These are phyloP conservation scores for Monochamus saltuarius DNA, from an alignment of 1,140 invertebrate species.

Conservation along the genomic window DNA sequence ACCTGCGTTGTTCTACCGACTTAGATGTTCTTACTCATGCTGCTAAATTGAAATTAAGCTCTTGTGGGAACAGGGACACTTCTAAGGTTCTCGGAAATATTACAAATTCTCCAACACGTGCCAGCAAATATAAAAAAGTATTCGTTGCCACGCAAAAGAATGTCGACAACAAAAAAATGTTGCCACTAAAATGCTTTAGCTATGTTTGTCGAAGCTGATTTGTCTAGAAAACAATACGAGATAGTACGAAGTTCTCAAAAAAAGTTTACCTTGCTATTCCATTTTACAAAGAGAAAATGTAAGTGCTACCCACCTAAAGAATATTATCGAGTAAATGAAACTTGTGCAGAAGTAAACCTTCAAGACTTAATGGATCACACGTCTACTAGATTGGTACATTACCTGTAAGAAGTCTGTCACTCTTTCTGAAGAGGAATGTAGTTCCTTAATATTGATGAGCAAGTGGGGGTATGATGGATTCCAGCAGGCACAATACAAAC, in stretches of 20 bases:
- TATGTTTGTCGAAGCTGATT: conserved; percentile 39
- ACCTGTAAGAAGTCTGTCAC: too few relatives aligned
- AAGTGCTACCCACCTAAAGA: conserved; percentile 38
- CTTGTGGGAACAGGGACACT: conserved; percentile 33
- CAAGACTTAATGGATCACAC: conserved; percentile 44
- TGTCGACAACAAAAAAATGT: conserved; percentile 9
- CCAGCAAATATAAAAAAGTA: conserved; percentile 36
- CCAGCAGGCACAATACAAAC: conserved; percentile 42
- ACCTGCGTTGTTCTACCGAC: conserved; percentile 25
- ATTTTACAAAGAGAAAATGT: conserved; percentile 35
- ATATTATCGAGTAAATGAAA: conserved; percentile 34
- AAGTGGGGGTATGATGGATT: conserved; percentile 46
- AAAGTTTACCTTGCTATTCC: conserved; percentile 41
- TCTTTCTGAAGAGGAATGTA: too few relatives aligned
- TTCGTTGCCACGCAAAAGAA: not conserved
- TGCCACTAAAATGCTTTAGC: conserved; percentile 23
- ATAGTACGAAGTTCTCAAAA: conserved; percentile 36
- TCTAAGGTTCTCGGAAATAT: conserved; percentile 31
- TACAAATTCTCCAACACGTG: conserved; percentile 31
- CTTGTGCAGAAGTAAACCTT: conserved; percentile 37
- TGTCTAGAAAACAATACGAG: conserved; percentile 38
- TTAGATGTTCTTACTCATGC: conserved; percentile 33
- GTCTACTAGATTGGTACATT: too few relatives aligned
- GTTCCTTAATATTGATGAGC: conserved; percentile 33
- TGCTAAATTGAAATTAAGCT: conserved; percentile 9